These are phyloP conservation scores for Alaudala cheleensis DNA, from an alignment of 2,113 vertebrate species.

Conservation along the genomic window DNA sequence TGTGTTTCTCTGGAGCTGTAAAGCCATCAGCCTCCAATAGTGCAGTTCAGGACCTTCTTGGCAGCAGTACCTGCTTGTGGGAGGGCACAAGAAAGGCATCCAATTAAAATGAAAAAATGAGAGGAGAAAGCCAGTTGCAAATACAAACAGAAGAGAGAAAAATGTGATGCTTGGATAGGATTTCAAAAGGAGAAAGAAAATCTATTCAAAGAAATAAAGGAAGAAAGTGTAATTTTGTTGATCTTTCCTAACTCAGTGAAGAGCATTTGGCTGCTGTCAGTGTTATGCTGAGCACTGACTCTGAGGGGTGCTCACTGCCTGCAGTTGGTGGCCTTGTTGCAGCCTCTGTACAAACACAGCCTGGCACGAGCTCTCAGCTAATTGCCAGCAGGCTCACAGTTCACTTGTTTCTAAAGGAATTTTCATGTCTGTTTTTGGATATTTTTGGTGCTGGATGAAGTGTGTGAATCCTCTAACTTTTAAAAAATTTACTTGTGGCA, in stretches of 20 bases:
- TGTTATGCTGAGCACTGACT: background rate
- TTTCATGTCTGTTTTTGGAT: background rate
- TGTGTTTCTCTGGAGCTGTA: background rate
- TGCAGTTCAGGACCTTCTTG: background rate
- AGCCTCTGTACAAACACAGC: background rate
- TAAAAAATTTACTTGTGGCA: background rate
- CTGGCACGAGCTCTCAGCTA: background rate
- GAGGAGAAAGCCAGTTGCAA: background rate
- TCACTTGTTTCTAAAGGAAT: background rate
- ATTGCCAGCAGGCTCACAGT: background rate
- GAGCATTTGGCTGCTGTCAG: background rate
- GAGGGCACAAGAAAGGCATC: background rate
- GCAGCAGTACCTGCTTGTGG: background rate
- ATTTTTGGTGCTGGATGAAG: background rate
- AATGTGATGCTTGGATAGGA: background rate
- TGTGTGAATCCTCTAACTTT: background rate
- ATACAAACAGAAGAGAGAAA: background rate
- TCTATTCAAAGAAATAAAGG: background rate
- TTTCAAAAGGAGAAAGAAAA: background rate
- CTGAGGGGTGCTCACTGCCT: background rate
- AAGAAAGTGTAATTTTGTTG: background rate
- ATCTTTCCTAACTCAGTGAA: background rate
- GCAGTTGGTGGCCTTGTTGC: background rate
- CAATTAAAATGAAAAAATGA: background rate
- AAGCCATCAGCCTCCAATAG: background rate